These are phyloP conservation scores for Drosophila hamatofila DNA, from an alignment of 2,888 invertebrate genomes.

Conservation along the genomic window DNA sequence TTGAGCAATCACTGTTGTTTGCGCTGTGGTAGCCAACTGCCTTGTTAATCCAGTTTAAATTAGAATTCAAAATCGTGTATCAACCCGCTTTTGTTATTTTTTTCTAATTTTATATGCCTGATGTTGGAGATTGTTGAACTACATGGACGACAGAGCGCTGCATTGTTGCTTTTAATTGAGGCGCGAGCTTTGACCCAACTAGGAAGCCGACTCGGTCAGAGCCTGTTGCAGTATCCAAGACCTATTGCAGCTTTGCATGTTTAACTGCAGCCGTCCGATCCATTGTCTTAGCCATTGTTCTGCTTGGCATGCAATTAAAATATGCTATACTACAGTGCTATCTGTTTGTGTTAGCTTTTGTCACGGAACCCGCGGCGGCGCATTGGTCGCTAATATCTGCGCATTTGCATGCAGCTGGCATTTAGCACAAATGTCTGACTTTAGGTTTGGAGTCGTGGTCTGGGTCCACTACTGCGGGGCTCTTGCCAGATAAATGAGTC, in stretches of 20 bases:
- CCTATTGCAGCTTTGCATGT: constrained; percentile 47
- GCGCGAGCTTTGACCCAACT: constrained; percentile 11
- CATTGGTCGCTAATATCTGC: constrained; percentile 49
- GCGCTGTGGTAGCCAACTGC: constrained; percentile 14
- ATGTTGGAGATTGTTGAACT: not conserved
- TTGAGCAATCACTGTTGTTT: constrained; percentile 26
- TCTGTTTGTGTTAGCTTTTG: constrained; percentile 40
- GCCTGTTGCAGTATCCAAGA: constrained; percentile 34
- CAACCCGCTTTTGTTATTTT: constrained; percentile 1
- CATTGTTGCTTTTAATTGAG: not conserved
- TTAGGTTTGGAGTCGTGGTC: constrained; percentile 48
- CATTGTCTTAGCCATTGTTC: constrained; percentile 66
- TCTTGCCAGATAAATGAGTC: constrained; percentile 31
- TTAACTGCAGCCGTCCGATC: constrained; percentile 17
- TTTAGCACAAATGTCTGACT: constrained; percentile 62
- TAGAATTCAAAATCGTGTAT: constrained; percentile 24
- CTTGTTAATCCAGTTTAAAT: constrained; percentile 26
- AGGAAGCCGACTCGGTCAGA: constrained; percentile 21
- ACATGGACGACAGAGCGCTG: constrained; percentile 16
- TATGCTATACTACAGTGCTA: constrained; percentile 23
- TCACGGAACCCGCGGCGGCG: constrained; percentile 35
- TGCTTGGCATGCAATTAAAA: constrained; percentile 71
- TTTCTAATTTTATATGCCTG: not conserved
- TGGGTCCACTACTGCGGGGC: no score
- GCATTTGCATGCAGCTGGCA: constrained; percentile 79